Conservation (phyloP, 2,113 vertebrate genomes). For the Mustela nigripes region DNA sequence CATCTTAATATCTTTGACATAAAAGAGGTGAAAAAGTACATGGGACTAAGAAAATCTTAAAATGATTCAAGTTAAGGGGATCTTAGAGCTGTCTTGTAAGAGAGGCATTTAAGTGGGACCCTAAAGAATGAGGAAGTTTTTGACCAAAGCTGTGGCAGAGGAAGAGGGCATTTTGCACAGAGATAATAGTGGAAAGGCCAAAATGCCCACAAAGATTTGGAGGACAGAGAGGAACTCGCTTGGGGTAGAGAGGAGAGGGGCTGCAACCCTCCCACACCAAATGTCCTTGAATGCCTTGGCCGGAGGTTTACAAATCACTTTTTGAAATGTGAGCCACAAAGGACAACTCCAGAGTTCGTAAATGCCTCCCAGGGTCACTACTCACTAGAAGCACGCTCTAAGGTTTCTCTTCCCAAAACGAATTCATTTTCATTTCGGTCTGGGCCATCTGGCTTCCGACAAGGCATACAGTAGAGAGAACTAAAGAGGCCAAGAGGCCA, state of each 20-base stretch:
- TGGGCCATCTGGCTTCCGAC: slow-evolving; percentile 68
- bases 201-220: neutral
- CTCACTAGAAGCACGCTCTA: neutral
- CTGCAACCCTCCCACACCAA: neutral
- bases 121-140: neutral
- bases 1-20: neutral
- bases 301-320: neutral
- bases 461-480: neutral
- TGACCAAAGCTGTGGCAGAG: neutral
- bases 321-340: slow-evolving; percentile 43
- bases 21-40: neutral
- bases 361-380: neutral
- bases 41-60: neutral
- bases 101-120: neutral
- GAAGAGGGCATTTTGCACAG: neutral
- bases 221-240: neutral
- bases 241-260: neutral
- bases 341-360: neutral
- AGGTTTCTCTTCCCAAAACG: slow-evolving; percentile 27
- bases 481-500: slow-evolving; percentile 49
- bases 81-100: neutral
- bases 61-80: neutral
- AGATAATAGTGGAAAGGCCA: neutral
- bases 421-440: slow-evolving; percentile 66
- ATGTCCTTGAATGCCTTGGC: neutral